Conservation (phyloP, 2,888 invertebrate species). For the Cheilosia scutellata region DNA sequence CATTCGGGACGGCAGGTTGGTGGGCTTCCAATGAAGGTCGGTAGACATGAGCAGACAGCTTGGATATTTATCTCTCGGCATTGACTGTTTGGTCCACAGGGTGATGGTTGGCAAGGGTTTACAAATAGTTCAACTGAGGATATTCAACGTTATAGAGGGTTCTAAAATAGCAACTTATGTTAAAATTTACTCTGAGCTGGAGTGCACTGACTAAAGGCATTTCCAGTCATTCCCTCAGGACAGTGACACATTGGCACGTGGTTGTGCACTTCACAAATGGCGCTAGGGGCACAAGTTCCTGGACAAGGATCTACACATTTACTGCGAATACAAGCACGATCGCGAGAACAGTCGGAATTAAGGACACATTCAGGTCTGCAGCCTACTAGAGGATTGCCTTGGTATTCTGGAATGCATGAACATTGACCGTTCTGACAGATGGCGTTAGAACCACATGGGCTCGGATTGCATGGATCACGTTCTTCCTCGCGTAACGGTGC, state of each 20-base stretch:
- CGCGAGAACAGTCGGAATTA: slow-evolving; percentile 88
- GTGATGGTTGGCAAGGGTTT: slow-evolving; percentile 89
- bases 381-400: slow-evolving; percentile 89
- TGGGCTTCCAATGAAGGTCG: slow-evolving; percentile 90
- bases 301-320: slow-evolving; percentile 90
- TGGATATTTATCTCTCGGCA: slow-evolving; percentile 89
- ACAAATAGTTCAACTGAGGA: slow-evolving; percentile 85
- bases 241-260: slow-evolving; percentile 91
- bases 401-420: slow-evolving; percentile 88
- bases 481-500: slow-evolving; percentile 81
- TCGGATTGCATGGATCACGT: slow-evolving; percentile 87
- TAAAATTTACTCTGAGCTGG: slow-evolving; percentile 84
- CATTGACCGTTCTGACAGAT: slow-evolving; percentile 89
- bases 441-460: slow-evolving; percentile 92
- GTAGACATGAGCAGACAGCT: slow-evolving; percentile 91
- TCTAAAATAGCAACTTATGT: slow-evolving; percentile 80
- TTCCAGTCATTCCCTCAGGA: slow-evolving; percentile 89
- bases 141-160: slow-evolving; percentile 84
- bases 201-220: slow-evolving; percentile 87
- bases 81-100: slow-evolving; percentile 91
- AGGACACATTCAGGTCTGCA: slow-evolving; percentile 90
- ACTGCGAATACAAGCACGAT: slow-evolving; percentile 88
- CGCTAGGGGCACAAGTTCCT: slow-evolving; percentile 89
- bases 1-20: slow-evolving; percentile 92
- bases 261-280: slow-evolving; percentile 89